phyloP scores from a whole-genome alignment of 2,113 vertebrate genomes.

The Fukomys damarensis region DNA sequence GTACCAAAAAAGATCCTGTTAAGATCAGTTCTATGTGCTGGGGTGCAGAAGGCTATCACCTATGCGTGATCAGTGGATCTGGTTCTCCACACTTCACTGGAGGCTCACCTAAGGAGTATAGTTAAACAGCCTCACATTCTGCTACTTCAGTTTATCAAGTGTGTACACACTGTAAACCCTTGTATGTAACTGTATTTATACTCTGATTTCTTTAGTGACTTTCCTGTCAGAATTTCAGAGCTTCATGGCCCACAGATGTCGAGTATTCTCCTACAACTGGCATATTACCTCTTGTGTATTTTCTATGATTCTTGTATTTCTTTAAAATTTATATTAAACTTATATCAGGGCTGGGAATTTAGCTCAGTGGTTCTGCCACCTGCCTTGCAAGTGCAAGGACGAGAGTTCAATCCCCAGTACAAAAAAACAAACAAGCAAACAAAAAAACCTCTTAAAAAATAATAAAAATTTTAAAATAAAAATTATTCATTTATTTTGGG shows the following conservation, averaged over 20 bases:
- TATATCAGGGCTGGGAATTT: background rate
- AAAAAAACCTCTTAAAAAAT: too few species aligned
- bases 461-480: too few species aligned
- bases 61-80: constrained; percentile 93
- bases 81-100: constrained; percentile 79
- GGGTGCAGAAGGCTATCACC: constrained; percentile 98
- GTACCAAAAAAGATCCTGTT: constrained; percentile 97
- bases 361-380: too few species aligned
- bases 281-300: constrained; percentile 6
- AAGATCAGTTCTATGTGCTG: constrained; percentile 99
- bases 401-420: too few species aligned
- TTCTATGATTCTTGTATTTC: background rate
- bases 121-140: constrained; percentile 91
- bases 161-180: constrained; percentile 96
- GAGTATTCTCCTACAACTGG: constrained; percentile 31
- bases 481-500: too few species aligned
- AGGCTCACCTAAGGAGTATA: constrained; percentile 79
- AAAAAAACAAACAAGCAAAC: too few species aligned
- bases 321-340: background rate
- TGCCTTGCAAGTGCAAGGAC: too few species aligned
- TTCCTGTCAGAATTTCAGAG: constrained; percentile 42
- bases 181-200: constrained; percentile 92
- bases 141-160: constrained; percentile 99
- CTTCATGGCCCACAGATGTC: background rate
- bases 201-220: background rate